Evolutionary conservation across 1,140 invertebrate genomes (phyloP).

Genomic region (Cecropterus lyciades): DNA sequence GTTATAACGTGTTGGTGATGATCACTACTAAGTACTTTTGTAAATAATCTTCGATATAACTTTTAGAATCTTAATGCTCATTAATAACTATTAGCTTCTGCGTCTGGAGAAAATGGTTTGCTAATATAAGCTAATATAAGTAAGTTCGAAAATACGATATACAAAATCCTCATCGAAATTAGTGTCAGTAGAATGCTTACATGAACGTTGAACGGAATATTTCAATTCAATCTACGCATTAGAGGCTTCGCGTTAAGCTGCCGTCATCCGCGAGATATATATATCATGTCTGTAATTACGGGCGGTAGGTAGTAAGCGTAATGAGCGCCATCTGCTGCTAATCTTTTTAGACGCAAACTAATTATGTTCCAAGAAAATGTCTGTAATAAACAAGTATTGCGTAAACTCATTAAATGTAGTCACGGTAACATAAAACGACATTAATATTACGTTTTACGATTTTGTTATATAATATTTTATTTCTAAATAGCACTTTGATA

Average conservation of each 20-base stretch:
- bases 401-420: too few species aligned
- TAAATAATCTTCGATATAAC: too few species aligned
- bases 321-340: slow-evolving; percentile 19
- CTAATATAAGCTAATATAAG: too few species aligned
- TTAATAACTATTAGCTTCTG: too few species aligned
- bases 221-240: slow-evolving; percentile 50
- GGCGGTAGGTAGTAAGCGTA: slow-evolving; percentile 25
- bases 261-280: slow-evolving; percentile 51
- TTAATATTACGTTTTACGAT: too few species aligned
- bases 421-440: too few species aligned
- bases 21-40: too few species aligned
- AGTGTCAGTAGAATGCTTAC: slow-evolving; percentile 1
- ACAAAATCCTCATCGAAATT: not conserved
- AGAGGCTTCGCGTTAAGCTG: slow-evolving; percentile 34
- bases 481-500: too few species aligned
- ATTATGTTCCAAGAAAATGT: slow-evolving; percentile 11
- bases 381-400: not conserved
- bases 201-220: slow-evolving; percentile 46
- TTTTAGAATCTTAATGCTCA: too few species aligned
- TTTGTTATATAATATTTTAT: too few species aligned
- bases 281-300: slow-evolving; percentile 54
- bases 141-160: not conserved
- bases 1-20: too few species aligned
- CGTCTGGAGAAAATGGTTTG: too few species aligned
- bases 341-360: slow-evolving; percentile 24